Conservation (phyloP, 2,888 invertebrate genomes). For the Lampropteryx suffumata region DNA sequence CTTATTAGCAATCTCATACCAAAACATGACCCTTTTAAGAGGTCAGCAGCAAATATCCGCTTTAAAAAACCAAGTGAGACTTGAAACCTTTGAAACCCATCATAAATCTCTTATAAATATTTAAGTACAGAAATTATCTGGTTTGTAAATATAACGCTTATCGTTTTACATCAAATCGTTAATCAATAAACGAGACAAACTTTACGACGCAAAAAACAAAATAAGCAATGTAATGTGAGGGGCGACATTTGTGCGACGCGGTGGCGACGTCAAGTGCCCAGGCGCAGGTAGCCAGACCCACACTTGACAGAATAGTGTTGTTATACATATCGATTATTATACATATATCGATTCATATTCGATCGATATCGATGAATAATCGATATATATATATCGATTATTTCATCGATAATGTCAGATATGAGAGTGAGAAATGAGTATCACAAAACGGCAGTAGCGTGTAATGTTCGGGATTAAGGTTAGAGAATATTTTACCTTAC, state of each 20-base stretch:
- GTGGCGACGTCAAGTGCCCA: slow-evolving; percentile 57
- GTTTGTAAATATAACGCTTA: slow-evolving; percentile 30
- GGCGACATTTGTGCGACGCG: slow-evolving; percentile 53
- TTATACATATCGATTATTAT: slow-evolving; percentile 2
- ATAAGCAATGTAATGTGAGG: slow-evolving; percentile 34
- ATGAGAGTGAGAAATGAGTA: too few relatives aligned
- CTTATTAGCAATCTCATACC: not conserved
- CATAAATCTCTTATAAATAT: slow-evolving; percentile 23
- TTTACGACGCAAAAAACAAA: slow-evolving; percentile 33
- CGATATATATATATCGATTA: too few relatives aligned
- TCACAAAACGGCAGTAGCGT: too few relatives aligned
- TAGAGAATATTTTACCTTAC: too few relatives aligned
- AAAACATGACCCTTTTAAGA: not conserved
- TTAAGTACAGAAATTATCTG: slow-evolving; percentile 24
- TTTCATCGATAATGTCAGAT: too few relatives aligned
- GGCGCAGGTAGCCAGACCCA: slow-evolving; percentile 51
- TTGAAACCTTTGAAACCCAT: slow-evolving; percentile 15
- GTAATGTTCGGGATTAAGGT: too few relatives aligned
- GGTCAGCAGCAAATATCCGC: not conserved
- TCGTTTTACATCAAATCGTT: slow-evolving; percentile 32
- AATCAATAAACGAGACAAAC: slow-evolving; percentile 39
- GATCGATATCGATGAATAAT: slow-evolving; percentile 5
- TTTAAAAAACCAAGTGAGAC: slow-evolving; percentile 17
- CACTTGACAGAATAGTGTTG: slow-evolving; percentile 35
- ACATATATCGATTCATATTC: too few relatives aligned